Evolutionary conservation across 2,888 invertebrate species (phyloP).

Genomic region (Tachina fera): DNA sequence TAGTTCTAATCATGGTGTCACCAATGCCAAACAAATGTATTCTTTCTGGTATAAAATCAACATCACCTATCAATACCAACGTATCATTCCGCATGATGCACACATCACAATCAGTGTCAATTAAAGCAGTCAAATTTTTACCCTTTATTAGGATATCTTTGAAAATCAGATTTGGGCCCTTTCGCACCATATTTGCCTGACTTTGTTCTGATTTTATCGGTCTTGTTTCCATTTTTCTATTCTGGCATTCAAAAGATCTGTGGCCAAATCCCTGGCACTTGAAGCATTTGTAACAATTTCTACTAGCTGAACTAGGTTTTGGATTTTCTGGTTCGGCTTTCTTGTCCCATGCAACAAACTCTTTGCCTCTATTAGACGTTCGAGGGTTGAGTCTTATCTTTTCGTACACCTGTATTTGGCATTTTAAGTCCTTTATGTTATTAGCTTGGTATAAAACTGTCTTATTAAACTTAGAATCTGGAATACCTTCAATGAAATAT

Average conservation of each 20-base stretch:
- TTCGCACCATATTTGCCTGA: constrained; percentile 18
- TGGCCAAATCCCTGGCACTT: constrained; percentile 7
- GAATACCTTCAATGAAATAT: neutral
- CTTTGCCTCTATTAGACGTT: constrained; percentile 1
- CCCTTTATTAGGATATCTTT: neutral
- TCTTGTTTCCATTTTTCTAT: too few relatives aligned
- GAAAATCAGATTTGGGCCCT: neutral
- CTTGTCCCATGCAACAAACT: neutral
- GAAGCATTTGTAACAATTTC: constrained; percentile 21
- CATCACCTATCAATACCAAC: neutral
- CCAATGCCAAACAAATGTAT: constrained; percentile 13
- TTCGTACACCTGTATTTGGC: neutral
- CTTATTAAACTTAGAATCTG: neutral
- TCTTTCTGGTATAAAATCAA: neutral
- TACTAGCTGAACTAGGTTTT: neutral
- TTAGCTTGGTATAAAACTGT: neutral
- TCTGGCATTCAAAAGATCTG: neutral
- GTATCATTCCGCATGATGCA: neutral
- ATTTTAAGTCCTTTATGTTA: neutral
- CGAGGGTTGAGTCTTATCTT: constrained; percentile 2
- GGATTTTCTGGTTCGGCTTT: neutral
- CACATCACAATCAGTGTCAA: constrained; percentile 17
- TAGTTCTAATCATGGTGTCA: neutral
- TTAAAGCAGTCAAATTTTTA: neutral
- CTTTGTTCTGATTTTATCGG: too few relatives aligned